Percentiles rank a stretch among this genome's conserved stretches.
Conservation (phyloP, 2,888 invertebrate species). For the Drosophila prolongata region DNA sequence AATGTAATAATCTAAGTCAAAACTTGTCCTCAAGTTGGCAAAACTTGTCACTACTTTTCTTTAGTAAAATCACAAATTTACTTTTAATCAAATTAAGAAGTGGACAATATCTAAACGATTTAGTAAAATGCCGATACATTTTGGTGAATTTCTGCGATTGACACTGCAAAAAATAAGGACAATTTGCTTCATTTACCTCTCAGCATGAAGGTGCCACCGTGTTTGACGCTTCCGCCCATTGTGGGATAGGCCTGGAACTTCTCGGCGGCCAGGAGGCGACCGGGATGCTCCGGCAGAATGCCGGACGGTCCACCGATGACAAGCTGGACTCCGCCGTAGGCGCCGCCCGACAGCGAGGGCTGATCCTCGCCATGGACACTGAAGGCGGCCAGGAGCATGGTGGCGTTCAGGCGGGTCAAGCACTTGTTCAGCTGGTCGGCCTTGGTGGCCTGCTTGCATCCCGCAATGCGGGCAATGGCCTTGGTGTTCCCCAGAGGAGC, state of each 20-base stretch:
- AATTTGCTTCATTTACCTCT: slow-evolving; percentile 77
- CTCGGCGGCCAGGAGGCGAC: slow-evolving; percentile 73
- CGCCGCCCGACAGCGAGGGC: slow-evolving; percentile 57
- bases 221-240: slow-evolving; percentile 85
- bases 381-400: slow-evolving; percentile 83
- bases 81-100: too few species aligned
- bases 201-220: slow-evolving; percentile 85
- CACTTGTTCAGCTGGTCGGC: slow-evolving; percentile 81
- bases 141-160: too few species aligned
- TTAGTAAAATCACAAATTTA: too few species aligned
- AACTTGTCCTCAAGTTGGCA: too few species aligned
- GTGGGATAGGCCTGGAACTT: slow-evolving; percentile 83
- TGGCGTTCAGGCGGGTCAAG: slow-evolving; percentile 81
- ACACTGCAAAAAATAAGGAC: too few species aligned
- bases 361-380: slow-evolving; percentile 75
- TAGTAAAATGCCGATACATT: too few species aligned
- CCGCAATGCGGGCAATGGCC: slow-evolving; percentile 82
- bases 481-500: slow-evolving; percentile 82
- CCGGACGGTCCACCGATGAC: slow-evolving; percentile 83
- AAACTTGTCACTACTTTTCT: too few species aligned
- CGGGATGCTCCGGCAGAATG: slow-evolving; percentile 82
- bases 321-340: slow-evolving; percentile 81
- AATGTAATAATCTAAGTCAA: too few species aligned
- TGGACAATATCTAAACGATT: too few species aligned
- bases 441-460: slow-evolving; percentile 80